These are phyloP conservation scores for Diuraphis noxia DNA, from an alignment of 1,140 invertebrate genomes.

Conservation along the genomic window DNA sequence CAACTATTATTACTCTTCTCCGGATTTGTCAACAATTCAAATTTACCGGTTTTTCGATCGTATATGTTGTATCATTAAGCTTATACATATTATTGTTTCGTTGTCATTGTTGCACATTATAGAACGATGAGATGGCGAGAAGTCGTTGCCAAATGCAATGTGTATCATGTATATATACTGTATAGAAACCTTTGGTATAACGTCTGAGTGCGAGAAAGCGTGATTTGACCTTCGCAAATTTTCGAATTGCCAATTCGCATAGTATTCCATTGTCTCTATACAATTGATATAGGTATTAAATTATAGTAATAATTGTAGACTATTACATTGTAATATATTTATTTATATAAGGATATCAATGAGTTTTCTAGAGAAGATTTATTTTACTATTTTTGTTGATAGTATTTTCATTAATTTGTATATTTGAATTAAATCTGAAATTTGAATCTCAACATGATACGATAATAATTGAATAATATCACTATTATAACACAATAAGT, in stretches of 20 bases:
- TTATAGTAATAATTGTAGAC: not conserved
- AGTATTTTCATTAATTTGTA: not conserved
- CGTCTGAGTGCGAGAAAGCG: not conserved
- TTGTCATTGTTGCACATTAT: not conserved
- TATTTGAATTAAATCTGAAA: not conserved
- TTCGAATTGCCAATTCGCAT: not conserved
- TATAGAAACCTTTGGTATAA: not conserved
- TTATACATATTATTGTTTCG: slow-evolving; percentile 15
- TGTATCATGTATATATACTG: not conserved
- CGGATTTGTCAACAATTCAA: slow-evolving; percentile 17
- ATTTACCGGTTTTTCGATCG: slow-evolving; percentile 25
- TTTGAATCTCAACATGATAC: not conserved
- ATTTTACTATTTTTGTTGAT: not conserved
- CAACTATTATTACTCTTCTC: not conserved
- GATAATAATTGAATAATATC: not conserved
- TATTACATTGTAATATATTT: not conserved
- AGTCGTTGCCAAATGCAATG: not conserved
- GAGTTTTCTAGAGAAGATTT: not conserved
- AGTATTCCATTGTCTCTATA: not conserved
- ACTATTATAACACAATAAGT: too few species aligned
- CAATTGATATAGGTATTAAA: not conserved
- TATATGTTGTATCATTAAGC: not conserved
- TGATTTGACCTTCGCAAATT: not conserved
- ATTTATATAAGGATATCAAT: not conserved
- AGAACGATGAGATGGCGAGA: not conserved